A percentile compares a stretch with the other conserved stretches of the same genome.
Evolutionary conservation across 1,140 invertebrate genomes (phyloP).

Genomic region (Chrysopa pallens): DNA sequence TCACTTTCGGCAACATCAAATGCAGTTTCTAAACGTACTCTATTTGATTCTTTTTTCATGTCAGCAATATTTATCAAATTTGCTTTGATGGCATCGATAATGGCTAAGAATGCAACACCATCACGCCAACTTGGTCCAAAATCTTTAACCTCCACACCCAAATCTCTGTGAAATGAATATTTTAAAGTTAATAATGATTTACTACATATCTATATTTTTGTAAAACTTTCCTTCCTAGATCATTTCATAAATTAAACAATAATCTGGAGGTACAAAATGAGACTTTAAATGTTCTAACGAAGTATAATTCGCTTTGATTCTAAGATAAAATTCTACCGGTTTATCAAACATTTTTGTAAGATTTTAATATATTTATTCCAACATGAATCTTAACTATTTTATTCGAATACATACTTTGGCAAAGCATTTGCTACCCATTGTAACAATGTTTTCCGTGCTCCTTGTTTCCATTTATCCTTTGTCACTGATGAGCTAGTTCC

Average conservation of each 20-base stretch:
- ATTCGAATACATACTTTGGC: slow-evolving; percentile 51
- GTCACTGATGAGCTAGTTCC: slow-evolving; percentile 43
- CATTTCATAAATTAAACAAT: too few relatives aligned
- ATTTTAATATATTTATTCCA: too few relatives aligned
- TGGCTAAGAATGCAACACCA: slow-evolving; percentile 87
- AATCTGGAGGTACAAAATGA: too few relatives aligned
- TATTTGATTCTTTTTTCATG: slow-evolving; percentile 58
- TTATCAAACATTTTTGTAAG: too few relatives aligned
- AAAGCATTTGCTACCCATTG: slow-evolving; percentile 90
- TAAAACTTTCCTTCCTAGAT: too few relatives aligned
- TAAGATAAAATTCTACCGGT: too few relatives aligned
- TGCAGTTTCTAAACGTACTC: slow-evolving; percentile 74
- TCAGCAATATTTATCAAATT: slow-evolving; percentile 77
- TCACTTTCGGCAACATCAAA: slow-evolving; percentile 86
- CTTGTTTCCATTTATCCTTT: slow-evolving; percentile 67
- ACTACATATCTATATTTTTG: too few relatives aligned
- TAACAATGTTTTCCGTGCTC: slow-evolving; percentile 78
- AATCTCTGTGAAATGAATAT: slow-evolving; percentile 38
- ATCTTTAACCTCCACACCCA: slow-evolving; percentile 77
- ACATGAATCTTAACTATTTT: too few relatives aligned
- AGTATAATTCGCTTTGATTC: too few relatives aligned
- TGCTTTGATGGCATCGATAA: slow-evolving; percentile 89
- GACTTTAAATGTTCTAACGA: too few relatives aligned
- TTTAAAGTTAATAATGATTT: neutral
- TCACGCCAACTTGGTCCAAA: slow-evolving; percentile 96